Base-by-base conservation (phyloP, 1,140 invertebrate species). In the Leptinotarsa defecta region DNA sequence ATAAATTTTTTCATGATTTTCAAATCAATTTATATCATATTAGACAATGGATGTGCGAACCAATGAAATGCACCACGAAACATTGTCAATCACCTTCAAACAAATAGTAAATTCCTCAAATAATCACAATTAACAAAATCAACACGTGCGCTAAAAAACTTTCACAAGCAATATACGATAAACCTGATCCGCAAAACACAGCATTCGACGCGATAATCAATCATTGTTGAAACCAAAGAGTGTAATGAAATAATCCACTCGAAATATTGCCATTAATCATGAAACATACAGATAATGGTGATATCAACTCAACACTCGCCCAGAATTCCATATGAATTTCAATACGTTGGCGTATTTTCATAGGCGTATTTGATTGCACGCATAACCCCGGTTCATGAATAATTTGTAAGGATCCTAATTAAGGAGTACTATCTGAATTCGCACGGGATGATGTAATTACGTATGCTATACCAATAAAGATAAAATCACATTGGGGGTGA, bases 381-480 rank as follows among this genome's bases (percentile, higher is more conserved):
- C 52, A 57, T 57, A 57, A 17, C 52, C n/a, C 52, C 13, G 52
- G 52, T 57, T 57, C 52, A 57, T 57, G 52, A 57, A 57, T 57
- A 57, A 57, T 57, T 57, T 57, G 52, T 57, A 57, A 15, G 52
- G 52, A 57, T 57, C 52, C 52, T 19, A 57, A 57, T 57, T 57
- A 57, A 57, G 52, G 52, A 19, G 52, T 57, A 19, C 52, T 57
- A 57, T 57, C 52, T 19, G 52, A 57, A 57, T 57, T 57, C 52
- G 52, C 52, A 57, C 52, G 52, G 52, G 52, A 57, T 57, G 52
- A 57, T 57, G 52, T 57, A 57, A 57, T 57, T 57, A 57, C 52
- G 52, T 57, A 17, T 57, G 52, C 52, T 57, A 57, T 57, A 19
- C 52, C 52, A 57, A 57, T 19, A 57, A 57, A 57, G 52, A 57